A percentile compares a stretch with the other conserved stretches of the same genome.
Evolutionary conservation across 1,140 invertebrate species (phyloP).

Genomic region (Drosophila kikkawai): DNA sequence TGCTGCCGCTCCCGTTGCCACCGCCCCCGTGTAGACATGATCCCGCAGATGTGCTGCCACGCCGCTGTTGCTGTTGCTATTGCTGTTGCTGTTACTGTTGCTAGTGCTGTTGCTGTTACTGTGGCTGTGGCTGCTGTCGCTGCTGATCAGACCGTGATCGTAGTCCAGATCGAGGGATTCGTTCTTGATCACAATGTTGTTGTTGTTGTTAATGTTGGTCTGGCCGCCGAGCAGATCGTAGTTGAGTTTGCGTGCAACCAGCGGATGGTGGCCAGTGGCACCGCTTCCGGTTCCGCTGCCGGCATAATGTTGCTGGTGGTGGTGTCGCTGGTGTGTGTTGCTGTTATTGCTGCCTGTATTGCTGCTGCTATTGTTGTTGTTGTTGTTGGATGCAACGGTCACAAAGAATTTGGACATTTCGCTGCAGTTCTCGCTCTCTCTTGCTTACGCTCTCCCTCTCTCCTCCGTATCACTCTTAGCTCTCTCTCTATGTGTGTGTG

Average conservation of each 20-base stretch:
- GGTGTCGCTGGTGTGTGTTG: constrained; percentile 47
- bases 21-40: constrained; percentile 88
- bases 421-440: constrained; percentile 44
- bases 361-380: constrained; percentile 38
- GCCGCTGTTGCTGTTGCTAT: constrained; percentile 36
- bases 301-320: constrained; percentile 52
- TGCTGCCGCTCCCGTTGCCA: constrained; percentile 74
- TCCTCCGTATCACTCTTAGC: constrained; percentile 23
- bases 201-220: constrained; percentile 61
- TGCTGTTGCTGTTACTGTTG: constrained; percentile 41
- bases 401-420: constrained; percentile 83
- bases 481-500: constrained; percentile 5
- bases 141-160: constrained; percentile 51
- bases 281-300: constrained; percentile 26
- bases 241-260: constrained; percentile 67
- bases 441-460: constrained; percentile 19
- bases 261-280: constrained; percentile 22
- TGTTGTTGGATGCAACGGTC: constrained; percentile 59
- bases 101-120: constrained; percentile 40
- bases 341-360: constrained; percentile 29
- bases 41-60: constrained; percentile 89
- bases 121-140: constrained; percentile 44
- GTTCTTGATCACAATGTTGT: constrained; percentile 72
- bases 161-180: constrained; percentile 60
- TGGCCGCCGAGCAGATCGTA: constrained; percentile 52